Conservation (phyloP, 2,888 invertebrate genomes). For the Macrophya annulata region DNA sequence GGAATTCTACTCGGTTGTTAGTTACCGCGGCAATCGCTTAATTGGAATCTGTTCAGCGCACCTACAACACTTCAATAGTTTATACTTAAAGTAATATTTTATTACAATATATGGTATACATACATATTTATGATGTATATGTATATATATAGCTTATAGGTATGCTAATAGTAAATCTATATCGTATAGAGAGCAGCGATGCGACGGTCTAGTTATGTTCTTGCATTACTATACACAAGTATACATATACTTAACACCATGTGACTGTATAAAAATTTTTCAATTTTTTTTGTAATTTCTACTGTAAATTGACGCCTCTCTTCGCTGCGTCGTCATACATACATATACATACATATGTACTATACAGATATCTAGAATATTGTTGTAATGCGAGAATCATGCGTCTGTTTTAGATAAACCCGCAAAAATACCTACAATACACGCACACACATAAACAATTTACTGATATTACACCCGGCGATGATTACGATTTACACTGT, state of each 20-base stretch:
- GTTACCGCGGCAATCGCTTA: constrained; percentile 24
- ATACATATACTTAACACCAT: too few species aligned
- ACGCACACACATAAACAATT: background rate
- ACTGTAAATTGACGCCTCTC: background rate
- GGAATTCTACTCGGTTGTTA: constrained; percentile 31
- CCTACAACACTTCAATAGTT: background rate
- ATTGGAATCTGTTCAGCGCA: constrained; percentile 7
- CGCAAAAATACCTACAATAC: background rate
- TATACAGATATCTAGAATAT: background rate
- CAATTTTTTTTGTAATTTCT: background rate
- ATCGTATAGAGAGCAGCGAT: too few species aligned
- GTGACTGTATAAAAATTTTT: too few species aligned
- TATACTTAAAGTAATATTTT: background rate
- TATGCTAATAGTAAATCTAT: too few species aligned
- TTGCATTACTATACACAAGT: too few species aligned
- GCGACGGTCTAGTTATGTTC: too few species aligned
- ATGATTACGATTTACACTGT: background rate
- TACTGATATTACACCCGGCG: background rate
- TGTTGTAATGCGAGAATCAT: background rate
- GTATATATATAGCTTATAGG: too few species aligned
- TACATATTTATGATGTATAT: too few species aligned
- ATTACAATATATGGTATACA: background rate
- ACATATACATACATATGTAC: background rate
- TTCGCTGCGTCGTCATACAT: background rate
- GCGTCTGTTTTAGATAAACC: background rate